Conservation (phyloP, 2,888 invertebrate species). For the Trichopoda pennipes region DNA sequence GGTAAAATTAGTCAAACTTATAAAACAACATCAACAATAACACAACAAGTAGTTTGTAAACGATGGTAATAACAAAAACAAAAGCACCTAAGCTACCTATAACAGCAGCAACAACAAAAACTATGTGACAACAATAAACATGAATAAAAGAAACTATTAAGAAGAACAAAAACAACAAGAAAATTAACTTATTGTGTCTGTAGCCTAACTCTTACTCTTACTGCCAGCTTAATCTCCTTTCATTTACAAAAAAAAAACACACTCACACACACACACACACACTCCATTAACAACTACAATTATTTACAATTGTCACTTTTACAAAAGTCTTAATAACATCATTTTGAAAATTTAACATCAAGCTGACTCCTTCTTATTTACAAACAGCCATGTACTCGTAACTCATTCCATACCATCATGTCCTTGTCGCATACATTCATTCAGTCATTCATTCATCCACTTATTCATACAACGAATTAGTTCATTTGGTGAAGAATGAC, state of each 20-base stretch:
- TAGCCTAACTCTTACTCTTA: neutral
- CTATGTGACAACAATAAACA: constrained; percentile 12
- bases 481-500: constrained; percentile 21
- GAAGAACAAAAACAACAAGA: neutral
- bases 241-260: neutral
- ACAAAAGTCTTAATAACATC: constrained; percentile 45
- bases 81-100: neutral
- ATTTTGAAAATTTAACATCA: constrained; percentile 31
- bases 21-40: neutral
- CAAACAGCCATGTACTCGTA: neutral
- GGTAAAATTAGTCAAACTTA: constrained; percentile 28
- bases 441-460: constrained; percentile 12
- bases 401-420: neutral
- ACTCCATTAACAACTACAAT: neutral
- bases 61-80: constrained; percentile 9
- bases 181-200: constrained; percentile 33
- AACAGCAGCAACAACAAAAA: constrained; percentile 20
- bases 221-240: neutral
- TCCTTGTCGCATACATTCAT: constrained; percentile 5
- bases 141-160: constrained; percentile 24
- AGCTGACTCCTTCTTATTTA: neutral
- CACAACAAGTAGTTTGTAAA: constrained; percentile 15
- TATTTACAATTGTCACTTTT: constrained; percentile 37
- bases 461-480: constrained; percentile 29
- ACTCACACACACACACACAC: neutral